phyloP scores from a whole-genome alignment of 1,140 invertebrate genomes.

The Anastrepha obliqua region DNA sequence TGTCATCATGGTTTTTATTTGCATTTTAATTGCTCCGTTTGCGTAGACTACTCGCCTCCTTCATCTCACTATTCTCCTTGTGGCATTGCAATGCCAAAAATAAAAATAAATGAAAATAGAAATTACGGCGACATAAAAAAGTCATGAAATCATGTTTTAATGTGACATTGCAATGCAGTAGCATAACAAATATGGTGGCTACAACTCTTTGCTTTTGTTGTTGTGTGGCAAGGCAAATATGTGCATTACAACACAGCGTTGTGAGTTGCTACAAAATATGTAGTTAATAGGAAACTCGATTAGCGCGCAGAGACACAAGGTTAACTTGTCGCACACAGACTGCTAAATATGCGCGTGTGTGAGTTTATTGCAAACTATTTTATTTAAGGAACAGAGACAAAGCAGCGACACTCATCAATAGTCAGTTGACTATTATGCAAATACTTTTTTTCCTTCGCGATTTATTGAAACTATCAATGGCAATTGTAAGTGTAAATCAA shows the following conservation, averaged over 20 bases:
- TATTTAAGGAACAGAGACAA: too few relatives aligned
- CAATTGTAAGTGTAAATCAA: too few relatives aligned
- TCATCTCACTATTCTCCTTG: background rate
- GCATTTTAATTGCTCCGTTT: slow-evolving; percentile 11
- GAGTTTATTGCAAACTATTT: background rate
- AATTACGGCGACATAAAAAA: slow-evolving; percentile 18
- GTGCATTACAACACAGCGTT: slow-evolving; percentile 10
- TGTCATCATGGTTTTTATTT: slow-evolving; percentile 27
- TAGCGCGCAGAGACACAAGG: background rate
- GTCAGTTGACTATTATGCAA: too few relatives aligned
- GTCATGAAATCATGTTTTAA: slow-evolving; percentile 13
- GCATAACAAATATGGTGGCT: slow-evolving; percentile 29
- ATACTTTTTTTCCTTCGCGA: too few relatives aligned
- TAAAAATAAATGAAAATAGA: background rate
- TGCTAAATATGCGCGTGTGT: background rate
- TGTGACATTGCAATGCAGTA: slow-evolving; percentile 40
- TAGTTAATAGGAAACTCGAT: slow-evolving; percentile 22
- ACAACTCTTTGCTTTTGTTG: background rate
- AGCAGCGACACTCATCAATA: too few relatives aligned
- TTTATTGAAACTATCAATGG: too few relatives aligned
- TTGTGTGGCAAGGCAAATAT: background rate
- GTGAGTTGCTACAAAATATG: background rate
- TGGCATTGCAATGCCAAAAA: background rate
- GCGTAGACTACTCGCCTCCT: background rate
- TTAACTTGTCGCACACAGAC: background rate